Conservation (phyloP, 1,140 invertebrate genomes). For the Conus betulinus region DNA sequence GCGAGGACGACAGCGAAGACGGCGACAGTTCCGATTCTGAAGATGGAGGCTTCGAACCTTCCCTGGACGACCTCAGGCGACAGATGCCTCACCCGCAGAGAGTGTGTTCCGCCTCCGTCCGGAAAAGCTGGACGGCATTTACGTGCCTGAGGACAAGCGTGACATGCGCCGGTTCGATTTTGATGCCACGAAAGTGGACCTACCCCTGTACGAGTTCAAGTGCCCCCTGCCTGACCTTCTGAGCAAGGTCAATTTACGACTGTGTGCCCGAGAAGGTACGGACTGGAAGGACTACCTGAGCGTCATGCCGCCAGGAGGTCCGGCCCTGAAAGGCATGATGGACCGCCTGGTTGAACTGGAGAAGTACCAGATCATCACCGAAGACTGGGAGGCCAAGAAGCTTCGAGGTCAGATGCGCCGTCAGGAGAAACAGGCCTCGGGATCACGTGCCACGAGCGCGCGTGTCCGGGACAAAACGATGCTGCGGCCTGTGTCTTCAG, state of each 20-base stretch:
- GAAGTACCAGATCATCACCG: slow-evolving; percentile 65
- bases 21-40: slow-evolving; percentile 49
- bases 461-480: slow-evolving; percentile 59
- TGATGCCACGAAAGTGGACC: slow-evolving; percentile 60
- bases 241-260: slow-evolving; percentile 56
- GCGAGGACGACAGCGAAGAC: slow-evolving; percentile 53
- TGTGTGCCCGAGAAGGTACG: slow-evolving; percentile 58
- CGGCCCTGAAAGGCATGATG: slow-evolving; percentile 50
- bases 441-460: slow-evolving; percentile 48
- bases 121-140: slow-evolving; percentile 65
- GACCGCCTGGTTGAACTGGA: slow-evolving; percentile 68
- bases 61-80: slow-evolving; percentile 54
- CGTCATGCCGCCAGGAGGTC: slow-evolving; percentile 29
- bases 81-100: slow-evolving; percentile 51
- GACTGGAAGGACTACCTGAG: slow-evolving; percentile 59
- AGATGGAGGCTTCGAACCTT: slow-evolving; percentile 59
- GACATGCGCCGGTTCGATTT: slow-evolving; percentile 67
- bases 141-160: slow-evolving; percentile 59
- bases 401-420: slow-evolving; percentile 47
- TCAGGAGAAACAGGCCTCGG: slow-evolving; percentile 22
- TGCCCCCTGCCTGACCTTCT: slow-evolving; percentile 57
- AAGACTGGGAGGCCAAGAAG: slow-evolving; percentile 65
- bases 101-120: slow-evolving; percentile 57
- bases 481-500: slow-evolving; percentile 65
- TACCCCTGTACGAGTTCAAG: slow-evolving; percentile 63